Conservation (phyloP, 2,888 invertebrate genomes). For the Coelinius sp. region DNA sequence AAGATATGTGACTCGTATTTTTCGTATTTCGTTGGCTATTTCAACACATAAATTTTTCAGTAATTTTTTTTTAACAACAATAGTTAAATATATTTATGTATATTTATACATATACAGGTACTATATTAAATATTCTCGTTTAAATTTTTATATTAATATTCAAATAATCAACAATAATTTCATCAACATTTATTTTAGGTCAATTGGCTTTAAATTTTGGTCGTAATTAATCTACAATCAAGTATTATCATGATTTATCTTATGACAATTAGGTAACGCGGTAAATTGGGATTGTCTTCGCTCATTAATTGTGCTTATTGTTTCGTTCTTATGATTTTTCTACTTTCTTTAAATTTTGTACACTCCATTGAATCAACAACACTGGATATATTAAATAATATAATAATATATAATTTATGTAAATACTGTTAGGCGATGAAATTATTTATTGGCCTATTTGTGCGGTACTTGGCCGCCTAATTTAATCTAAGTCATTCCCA, state of each 20-base stretch:
- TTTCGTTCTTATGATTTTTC: neutral
- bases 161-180: slow-evolving; percentile 9
- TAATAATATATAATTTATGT: neutral
- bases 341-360: neutral
- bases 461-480: neutral
- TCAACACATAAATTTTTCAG: neutral
- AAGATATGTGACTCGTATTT: neutral
- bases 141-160: neutral
- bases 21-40: neutral
- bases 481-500: slow-evolving; percentile 1
- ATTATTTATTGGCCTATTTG: neutral
- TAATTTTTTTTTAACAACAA: neutral
- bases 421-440: neutral
- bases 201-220: slow-evolving; percentile 4
- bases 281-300: slow-evolving; percentile 37
- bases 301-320: neutral
- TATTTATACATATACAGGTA: slow-evolving; percentile 8
- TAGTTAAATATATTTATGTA: slow-evolving; percentile 17
- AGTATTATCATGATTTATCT: neutral
- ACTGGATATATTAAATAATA: too few relatives aligned
- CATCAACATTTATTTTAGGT: neutral
- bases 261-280: slow-evolving; percentile 28
- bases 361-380: too few relatives aligned
- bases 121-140: slow-evolving; percentile 2
- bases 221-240: neutral